Evolutionary conservation across 2,888 invertebrate genomes (phyloP).

Genomic region (Sarcophaga variegata): DNA sequence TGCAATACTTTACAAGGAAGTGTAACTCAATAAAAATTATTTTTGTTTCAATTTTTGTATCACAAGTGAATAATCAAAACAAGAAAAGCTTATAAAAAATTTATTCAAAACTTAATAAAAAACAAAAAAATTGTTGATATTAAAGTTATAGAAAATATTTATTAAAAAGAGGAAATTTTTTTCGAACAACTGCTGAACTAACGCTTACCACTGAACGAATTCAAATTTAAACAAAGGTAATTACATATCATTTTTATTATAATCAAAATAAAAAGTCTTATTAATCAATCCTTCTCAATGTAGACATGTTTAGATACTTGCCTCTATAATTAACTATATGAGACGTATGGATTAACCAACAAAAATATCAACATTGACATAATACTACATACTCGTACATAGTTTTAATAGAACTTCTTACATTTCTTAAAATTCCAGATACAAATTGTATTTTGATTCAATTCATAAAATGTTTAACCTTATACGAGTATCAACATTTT

Average conservation of each 20-base stretch:
- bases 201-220: slow-evolving; percentile 11
- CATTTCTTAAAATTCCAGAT: too few species aligned
- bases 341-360: too few species aligned
- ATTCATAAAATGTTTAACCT: too few species aligned
- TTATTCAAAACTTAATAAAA: slow-evolving; percentile 30
- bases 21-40: slow-evolving; percentile 45
- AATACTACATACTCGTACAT: too few species aligned
- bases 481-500: too few species aligned
- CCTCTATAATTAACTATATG: too few species aligned
- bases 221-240: slow-evolving; percentile 39
- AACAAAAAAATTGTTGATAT: slow-evolving; percentile 22
- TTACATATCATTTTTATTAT: slow-evolving; percentile 7
- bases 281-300: too few species aligned
- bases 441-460: too few species aligned
- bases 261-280: neutral
- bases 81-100: slow-evolving; percentile 15
- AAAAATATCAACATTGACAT: too few species aligned
- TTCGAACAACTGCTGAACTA: neutral
- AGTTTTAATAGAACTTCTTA: too few species aligned
- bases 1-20: slow-evolving; percentile 61
- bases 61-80: slow-evolving; percentile 31
- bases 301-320: too few species aligned
- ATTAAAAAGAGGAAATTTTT: slow-evolving; percentile 44
- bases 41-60: slow-evolving; percentile 28
- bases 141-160: neutral